Evolutionary conservation across 2,888 invertebrate species (phyloP).

Genomic region (Axea sp.): DNA sequence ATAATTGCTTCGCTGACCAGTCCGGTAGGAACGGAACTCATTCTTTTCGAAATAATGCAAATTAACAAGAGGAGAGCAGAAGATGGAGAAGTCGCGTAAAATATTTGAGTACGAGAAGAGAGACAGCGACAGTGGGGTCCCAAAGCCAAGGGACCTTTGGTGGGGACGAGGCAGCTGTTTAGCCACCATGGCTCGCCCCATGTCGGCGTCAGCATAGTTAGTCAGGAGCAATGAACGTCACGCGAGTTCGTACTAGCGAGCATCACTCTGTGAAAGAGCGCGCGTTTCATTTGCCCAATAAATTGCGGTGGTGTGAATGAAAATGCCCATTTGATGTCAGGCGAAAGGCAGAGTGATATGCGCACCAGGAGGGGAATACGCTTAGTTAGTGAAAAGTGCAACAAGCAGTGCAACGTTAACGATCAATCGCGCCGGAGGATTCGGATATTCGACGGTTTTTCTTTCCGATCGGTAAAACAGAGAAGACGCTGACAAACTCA

Average conservation of each 20-base stretch:
- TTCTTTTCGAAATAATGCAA: too few relatives aligned
- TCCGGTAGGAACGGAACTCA: too few relatives aligned
- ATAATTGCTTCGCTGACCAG: too few relatives aligned
- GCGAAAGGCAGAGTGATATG: background rate
- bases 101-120: too few relatives aligned
- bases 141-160: background rate
- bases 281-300: background rate
- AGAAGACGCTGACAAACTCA: background rate
- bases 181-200: conserved; percentile 3
- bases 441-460: conserved; percentile 7
- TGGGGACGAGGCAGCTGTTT: conserved; percentile 2
- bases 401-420: background rate
- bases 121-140: conserved; percentile 4
- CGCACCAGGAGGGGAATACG: too few relatives aligned
- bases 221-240: background rate
- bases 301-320: background rate
- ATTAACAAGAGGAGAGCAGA: too few relatives aligned
- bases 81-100: too few relatives aligned
- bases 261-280: background rate
- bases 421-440: conserved; percentile 7
- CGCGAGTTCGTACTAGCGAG: background rate
- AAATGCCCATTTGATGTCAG: background rate
- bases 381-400: background rate
- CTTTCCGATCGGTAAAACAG: conserved; percentile 8
- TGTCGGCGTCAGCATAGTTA: background rate